phyloP scores from a whole-genome alignment of 2,888 invertebrate genomes.

The Diploptera punctata region DNA sequence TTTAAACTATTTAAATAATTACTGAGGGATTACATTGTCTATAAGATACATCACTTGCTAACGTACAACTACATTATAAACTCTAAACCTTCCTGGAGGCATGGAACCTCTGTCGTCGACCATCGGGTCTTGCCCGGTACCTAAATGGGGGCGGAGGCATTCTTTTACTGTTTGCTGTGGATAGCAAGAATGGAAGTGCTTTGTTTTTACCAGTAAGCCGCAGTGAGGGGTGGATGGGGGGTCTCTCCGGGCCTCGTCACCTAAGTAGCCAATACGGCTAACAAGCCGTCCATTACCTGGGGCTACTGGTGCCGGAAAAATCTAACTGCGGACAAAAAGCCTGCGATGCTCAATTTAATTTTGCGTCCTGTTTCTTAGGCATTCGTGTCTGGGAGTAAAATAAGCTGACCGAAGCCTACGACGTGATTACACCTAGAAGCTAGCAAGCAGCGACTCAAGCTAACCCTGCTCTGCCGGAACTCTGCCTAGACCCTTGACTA shows the following conservation, averaged over 20 bases:
- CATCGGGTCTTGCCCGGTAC: conserved; percentile 21
- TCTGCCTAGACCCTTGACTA: conserved; percentile 45
- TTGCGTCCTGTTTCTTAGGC: conserved; percentile 37
- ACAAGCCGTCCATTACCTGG: conserved; percentile 23
- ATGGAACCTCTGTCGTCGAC: conserved; percentile 22
- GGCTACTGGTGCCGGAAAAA: conserved; percentile 33
- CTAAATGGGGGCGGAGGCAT: conserved; percentile 36
- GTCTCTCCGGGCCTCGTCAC: conserved; percentile 38
- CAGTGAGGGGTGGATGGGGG: conserved; percentile 41
- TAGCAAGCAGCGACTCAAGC: conserved; percentile 57
- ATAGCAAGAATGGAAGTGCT: conserved; percentile 45
- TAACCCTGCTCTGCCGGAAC: conserved; percentile 48
- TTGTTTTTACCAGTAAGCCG: conserved; percentile 44
- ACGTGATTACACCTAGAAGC: conserved; percentile 57
- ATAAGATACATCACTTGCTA: conserved; percentile 38
- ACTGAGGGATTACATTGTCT: conserved; percentile 40
- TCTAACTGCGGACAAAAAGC: conserved; percentile 37
- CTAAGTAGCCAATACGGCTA: conserved; percentile 29
- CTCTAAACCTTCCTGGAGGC: conserved; percentile 31
- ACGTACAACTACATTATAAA: conserved; percentile 37
- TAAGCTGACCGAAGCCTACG: conserved; percentile 47
- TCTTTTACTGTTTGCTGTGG: conserved; percentile 31
- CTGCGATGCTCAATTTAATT: conserved; percentile 37
- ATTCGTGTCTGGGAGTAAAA: conserved; percentile 40
- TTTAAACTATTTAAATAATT: conserved; percentile 41